Percentiles rank a stretch among this genome's conserved stretches.
These are phyloP conservation scores for Notamacropus eugenii DNA, from an alignment of 2,797 vertebrate species.

Conservation along the genomic window DNA sequence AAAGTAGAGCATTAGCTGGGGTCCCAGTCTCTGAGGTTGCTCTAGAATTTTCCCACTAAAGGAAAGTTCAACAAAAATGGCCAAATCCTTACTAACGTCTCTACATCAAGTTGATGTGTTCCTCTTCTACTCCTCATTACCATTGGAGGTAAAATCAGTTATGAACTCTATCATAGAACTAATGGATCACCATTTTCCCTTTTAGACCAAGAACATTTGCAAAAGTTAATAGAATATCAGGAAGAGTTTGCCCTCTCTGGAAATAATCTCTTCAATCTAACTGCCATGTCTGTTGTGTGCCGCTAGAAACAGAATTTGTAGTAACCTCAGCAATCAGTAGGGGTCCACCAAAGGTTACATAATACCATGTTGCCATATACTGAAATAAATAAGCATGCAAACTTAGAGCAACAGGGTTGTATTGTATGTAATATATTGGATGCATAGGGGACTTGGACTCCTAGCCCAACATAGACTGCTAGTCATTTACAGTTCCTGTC, in stretches of 20 bases:
- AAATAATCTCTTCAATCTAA: background rate
- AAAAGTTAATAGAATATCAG: background rate
- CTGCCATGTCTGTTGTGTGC: background rate
- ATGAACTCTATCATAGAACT: background rate
- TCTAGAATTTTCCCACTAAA: background rate
- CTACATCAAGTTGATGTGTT: background rate
- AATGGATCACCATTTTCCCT: background rate
- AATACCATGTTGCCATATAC: background rate
- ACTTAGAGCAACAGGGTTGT: background rate
- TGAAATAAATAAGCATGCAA: background rate
- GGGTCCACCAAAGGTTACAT: background rate
- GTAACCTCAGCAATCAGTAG: background rate
- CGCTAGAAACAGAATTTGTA: background rate
- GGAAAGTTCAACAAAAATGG: background rate
- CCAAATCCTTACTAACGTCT: background rate
- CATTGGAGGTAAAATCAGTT: background rate
- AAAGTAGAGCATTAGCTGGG: background rate
- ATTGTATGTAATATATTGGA: background rate
- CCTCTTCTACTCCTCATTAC: background rate
- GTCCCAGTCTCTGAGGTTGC: background rate
- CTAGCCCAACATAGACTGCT: background rate
- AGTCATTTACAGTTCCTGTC: background rate
- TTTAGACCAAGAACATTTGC: background rate
- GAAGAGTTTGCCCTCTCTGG: background rate
- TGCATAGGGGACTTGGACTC: background rate